A percentile compares a stretch with the other conserved stretches of the same genome.
These are phyloP conservation scores for Odocoileus virginianus DNA, from an alignment of 2,113 vertebrate genomes.

Conservation along the genomic window DNA sequence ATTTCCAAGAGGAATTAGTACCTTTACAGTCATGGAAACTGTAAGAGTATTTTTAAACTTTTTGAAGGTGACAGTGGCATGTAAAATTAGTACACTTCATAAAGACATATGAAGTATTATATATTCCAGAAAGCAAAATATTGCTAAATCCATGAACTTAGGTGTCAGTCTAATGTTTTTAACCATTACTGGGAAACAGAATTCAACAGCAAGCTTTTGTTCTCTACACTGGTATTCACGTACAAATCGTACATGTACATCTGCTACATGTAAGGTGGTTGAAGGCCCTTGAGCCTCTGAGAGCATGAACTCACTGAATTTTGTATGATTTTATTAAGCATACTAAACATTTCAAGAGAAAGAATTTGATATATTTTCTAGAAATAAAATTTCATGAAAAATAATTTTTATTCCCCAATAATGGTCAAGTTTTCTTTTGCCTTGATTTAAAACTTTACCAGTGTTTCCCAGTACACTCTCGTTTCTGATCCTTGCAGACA, in stretches of 20 bases:
- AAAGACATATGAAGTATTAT: background rate
- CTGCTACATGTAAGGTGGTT: background rate
- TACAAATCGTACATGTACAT: background rate
- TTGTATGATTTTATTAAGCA: background rate
- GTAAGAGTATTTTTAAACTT: background rate
- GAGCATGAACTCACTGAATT: background rate
- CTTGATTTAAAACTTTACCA: background rate
- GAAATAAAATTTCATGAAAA: conserved; percentile 1
- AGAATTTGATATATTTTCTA: background rate
- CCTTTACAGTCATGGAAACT: background rate
- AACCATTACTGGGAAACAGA: background rate
- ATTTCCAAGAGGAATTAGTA: background rate
- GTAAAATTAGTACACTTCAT: background rate
- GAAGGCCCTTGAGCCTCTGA: background rate
- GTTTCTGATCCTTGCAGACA: background rate
- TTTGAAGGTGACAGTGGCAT: background rate
- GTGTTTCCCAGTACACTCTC: background rate
- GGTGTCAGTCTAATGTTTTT: background rate
- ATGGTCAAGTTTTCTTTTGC: background rate
- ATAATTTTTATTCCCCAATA: background rate
- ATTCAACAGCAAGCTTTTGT: background rate
- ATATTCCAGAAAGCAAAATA: background rate
- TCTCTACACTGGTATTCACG: background rate
- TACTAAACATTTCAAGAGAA: background rate
- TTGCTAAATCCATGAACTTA: background rate